Percentiles rank a stretch among this genome's conserved stretches.
Evolutionary conservation across 2,113 vertebrate genomes (phyloP).

Genomic region (Accipiter virgatus): DNA sequence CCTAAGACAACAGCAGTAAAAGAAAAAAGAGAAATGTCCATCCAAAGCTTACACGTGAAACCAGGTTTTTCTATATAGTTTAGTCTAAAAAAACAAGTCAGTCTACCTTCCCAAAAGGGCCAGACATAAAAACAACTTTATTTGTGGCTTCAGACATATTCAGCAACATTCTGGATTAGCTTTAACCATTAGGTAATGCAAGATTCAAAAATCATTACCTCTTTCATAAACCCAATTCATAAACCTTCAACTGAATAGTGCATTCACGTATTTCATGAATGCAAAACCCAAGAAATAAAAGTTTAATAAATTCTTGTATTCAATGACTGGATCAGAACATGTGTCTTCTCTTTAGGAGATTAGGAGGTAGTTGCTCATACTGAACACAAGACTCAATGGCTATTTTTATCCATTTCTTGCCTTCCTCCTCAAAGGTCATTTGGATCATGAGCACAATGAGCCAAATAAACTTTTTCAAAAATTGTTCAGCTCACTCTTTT

Average conservation of each 20-base stretch:
- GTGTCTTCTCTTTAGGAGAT: neutral
- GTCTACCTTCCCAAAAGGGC: neutral
- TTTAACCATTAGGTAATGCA: neutral
- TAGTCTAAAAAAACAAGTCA: neutral
- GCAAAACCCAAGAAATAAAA: neutral
- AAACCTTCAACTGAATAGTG: neutral
- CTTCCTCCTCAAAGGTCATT: neutral
- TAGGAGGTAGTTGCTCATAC: neutral
- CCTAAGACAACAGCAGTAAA: neutral
- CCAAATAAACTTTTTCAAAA: neutral
- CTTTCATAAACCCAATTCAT: neutral
- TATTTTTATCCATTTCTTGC: neutral
- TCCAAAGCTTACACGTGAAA: neutral
- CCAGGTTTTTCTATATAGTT: constrained; percentile 8
- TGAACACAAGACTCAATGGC: neutral
- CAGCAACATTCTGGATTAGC: neutral
- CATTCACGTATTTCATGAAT: neutral
- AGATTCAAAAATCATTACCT: neutral
- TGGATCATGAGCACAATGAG: neutral
- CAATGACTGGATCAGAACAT: neutral
- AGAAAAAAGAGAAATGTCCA: neutral
- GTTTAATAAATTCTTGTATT: neutral
- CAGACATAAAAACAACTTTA: neutral
- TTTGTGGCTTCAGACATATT: neutral
- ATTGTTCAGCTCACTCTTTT: neutral